Evolutionary conservation across 2,797 vertebrate species (phyloP).

Genomic region (Halcyon badia): DNA sequence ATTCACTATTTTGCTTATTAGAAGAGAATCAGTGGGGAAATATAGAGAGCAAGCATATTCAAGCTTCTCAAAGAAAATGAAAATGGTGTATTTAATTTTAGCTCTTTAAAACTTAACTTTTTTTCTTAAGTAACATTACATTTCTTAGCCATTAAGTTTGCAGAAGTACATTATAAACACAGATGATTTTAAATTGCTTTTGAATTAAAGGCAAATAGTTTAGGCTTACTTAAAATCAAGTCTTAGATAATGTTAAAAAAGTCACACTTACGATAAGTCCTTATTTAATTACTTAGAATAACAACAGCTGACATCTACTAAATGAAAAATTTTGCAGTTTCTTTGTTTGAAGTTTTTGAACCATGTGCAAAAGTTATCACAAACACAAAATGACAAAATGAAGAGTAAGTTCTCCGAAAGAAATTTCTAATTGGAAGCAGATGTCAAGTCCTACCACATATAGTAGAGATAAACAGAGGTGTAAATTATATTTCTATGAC

Average conservation of each 20-base stretch:
- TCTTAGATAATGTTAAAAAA: not conserved
- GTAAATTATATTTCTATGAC: not conserved
- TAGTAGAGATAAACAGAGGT: not conserved
- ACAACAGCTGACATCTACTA: not conserved
- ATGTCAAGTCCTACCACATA: not conserved
- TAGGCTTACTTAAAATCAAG: not conserved
- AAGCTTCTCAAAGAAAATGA: not conserved
- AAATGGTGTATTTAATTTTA: not conserved
- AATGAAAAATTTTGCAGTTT: not conserved
- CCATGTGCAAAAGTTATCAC: not conserved
- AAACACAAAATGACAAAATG: not conserved
- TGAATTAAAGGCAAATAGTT: not conserved
- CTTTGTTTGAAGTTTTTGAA: not conserved
- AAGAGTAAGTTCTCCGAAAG: not conserved
- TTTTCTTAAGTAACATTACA: not conserved
- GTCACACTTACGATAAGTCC: rapidly evolving
- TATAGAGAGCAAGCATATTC: not conserved
- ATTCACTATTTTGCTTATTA: not conserved
- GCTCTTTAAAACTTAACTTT: not conserved
- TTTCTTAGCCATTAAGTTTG: not conserved
- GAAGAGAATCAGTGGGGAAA: not conserved
- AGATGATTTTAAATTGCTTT: not conserved
- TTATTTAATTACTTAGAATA: not conserved
- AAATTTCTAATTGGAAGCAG: constrained; percentile 14
- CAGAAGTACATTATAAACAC: not conserved